Evolutionary conservation across 2,113 vertebrate genomes (phyloP).

Genomic region (Anas platyrhynchos): DNA sequence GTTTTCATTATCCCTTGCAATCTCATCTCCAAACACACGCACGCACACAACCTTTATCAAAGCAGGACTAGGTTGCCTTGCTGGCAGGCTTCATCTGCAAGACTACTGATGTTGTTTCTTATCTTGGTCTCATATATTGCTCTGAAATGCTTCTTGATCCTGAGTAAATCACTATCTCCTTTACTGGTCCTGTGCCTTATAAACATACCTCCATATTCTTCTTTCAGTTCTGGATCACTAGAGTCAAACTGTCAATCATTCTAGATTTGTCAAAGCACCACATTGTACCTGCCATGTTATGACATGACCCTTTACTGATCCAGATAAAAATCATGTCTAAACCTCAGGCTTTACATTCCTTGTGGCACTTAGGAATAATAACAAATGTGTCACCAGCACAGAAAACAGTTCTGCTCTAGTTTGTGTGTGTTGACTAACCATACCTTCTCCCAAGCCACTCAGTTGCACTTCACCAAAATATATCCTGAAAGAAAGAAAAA

Average conservation of each 20-base stretch:
- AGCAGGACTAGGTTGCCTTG: not conserved
- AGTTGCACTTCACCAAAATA: conserved; percentile 99
- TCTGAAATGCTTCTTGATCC: not conserved
- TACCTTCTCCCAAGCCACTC: conserved; percentile 96
- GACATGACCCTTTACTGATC: not conserved
- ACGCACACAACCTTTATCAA: fast-evolving
- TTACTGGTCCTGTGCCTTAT: not conserved
- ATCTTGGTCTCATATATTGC: not conserved
- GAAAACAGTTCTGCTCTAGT: not conserved
- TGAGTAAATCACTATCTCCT: not conserved
- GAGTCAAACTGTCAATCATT: not conserved
- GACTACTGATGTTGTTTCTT: not conserved
- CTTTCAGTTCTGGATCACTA: not conserved
- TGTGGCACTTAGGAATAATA: not conserved
- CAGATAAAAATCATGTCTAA: not conserved
- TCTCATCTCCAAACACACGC: not conserved
- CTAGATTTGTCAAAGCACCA: not conserved
- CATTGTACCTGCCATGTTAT: not conserved
- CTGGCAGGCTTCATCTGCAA: not conserved
- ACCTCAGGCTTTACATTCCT: not conserved
- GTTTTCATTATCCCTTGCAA: not conserved
- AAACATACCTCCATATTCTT: not conserved
- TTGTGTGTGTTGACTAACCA: not conserved
- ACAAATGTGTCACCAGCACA: not conserved
- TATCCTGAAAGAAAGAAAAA: conserved; percentile 82